Evolutionary conservation across 2,888 invertebrate species (phyloP).

Genomic region (Perdita meconis): DNA sequence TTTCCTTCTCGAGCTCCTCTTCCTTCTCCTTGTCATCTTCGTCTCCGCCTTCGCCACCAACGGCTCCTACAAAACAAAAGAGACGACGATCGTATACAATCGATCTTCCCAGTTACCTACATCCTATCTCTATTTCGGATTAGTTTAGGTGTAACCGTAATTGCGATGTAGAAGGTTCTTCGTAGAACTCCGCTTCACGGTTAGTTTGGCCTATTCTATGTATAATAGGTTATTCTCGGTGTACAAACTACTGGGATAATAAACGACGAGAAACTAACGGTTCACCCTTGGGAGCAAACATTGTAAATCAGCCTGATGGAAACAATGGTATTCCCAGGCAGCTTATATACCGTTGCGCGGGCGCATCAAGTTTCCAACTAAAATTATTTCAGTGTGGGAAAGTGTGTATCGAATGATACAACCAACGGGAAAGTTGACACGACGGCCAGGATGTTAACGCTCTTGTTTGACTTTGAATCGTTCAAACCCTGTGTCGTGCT

Average conservation of each 20-base stretch:
- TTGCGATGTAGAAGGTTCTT: neutral
- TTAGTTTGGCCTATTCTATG: slow-evolving; percentile 20
- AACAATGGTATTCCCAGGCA: slow-evolving; percentile 27
- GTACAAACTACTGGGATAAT: slow-evolving; percentile 45
- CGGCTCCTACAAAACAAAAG: slow-evolving; percentile 88
- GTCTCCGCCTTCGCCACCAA: slow-evolving; percentile 95
- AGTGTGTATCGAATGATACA: slow-evolving; percentile 13
- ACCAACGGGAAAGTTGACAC: slow-evolving; percentile 13
- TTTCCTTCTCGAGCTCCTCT: slow-evolving; percentile 98
- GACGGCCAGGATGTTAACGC: neutral
- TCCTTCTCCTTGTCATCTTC: slow-evolving; percentile 99
- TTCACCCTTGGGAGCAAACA: slow-evolving; percentile 53
- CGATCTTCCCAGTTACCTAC: neutral
- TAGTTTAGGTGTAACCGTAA: neutral
- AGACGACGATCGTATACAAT: neutral
- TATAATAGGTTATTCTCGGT: slow-evolving; percentile 23
- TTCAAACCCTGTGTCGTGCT: neutral
- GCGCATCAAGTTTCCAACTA: slow-evolving; percentile 34
- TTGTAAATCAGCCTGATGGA: slow-evolving; percentile 52
- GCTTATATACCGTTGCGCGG: slow-evolving; percentile 31
- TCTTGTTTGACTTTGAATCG: neutral
- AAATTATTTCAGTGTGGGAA: slow-evolving; percentile 38
- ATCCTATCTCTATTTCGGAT: no score
- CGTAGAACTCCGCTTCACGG: neutral
- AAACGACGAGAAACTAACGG: slow-evolving; percentile 52